Conservation (phyloP, 2,888 invertebrate genomes). For the Abscondita cerata region DNA sequence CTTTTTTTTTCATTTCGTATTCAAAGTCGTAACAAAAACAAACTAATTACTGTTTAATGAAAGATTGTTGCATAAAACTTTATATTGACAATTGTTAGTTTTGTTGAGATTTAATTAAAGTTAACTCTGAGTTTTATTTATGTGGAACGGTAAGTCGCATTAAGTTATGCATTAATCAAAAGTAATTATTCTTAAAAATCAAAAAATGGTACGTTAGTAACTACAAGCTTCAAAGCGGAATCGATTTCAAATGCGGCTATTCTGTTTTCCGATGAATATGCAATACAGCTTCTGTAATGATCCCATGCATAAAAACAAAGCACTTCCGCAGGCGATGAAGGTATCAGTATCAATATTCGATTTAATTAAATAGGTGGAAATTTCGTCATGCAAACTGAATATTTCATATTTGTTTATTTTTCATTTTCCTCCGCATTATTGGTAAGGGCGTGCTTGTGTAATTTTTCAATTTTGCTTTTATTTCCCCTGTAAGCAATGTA, state of each 20-base stretch:
- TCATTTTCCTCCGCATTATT: conserved; percentile 1
- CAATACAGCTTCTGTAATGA: conserved; percentile 37
- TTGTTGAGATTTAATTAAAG: too few relatives aligned
- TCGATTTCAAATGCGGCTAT: conserved; percentile 35
- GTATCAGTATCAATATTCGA: conserved; percentile 44
- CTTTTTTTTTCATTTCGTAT: too few relatives aligned
- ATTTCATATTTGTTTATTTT: conserved; percentile 6
- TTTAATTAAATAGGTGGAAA: conserved; percentile 43
- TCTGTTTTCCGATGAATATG: conserved; percentile 37
- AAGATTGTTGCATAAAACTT: too few relatives aligned
- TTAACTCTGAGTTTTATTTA: too few relatives aligned
- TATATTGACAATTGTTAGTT: too few relatives aligned
- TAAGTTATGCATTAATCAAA: too few relatives aligned
- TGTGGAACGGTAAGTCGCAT: too few relatives aligned
- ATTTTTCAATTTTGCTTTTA: background rate
- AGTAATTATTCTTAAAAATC: too few relatives aligned
- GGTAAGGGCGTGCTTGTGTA: conserved; percentile 1
- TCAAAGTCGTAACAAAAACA: too few relatives aligned
- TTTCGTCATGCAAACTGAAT: conserved; percentile 6
- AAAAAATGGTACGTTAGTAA: conserved; percentile 18
- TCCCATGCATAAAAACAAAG: conserved; percentile 39
- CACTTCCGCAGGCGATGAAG: conserved; percentile 35
- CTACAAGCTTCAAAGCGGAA: conserved; percentile 29
- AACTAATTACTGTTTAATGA: too few relatives aligned
- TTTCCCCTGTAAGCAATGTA: too few relatives aligned